Conservation (phyloP, 2,797 vertebrate species). For the Eulemur mongoz region DNA sequence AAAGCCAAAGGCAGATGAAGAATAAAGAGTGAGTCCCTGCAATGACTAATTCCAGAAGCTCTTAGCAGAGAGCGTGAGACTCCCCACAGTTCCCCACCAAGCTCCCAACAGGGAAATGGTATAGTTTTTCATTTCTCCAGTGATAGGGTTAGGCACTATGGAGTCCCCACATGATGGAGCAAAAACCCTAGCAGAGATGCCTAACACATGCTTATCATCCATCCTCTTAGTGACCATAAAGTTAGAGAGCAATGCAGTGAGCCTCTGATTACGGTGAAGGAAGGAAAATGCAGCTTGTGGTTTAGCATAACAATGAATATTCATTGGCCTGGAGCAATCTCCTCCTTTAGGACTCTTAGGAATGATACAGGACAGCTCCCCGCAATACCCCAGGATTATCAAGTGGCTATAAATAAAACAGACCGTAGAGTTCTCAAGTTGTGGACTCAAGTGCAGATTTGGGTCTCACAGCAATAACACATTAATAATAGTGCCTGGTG, state of each 20-base stretch:
- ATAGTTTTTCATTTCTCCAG: not conserved
- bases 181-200: not conserved
- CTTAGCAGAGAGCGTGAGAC: not conserved
- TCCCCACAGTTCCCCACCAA: not conserved
- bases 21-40: not conserved
- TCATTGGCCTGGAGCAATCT: constrained; percentile 11
- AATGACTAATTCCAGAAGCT: not conserved
- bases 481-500: constrained; percentile 23
- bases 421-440: constrained; percentile 26
- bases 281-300: not conserved
- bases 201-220: not conserved
- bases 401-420: constrained; percentile 55
- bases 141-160: not conserved
- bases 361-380: not conserved
- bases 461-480: not conserved
- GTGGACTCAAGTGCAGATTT: not conserved
- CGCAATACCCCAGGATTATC: constrained; percentile 33
- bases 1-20: not conserved
- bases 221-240: not conserved
- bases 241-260: not conserved
- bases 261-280: constrained; percentile 27
- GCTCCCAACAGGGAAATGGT: not conserved
- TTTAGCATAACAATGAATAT: constrained; percentile 68
- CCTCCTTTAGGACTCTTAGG: constrained; percentile 6
- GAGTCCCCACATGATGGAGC: not conserved